Evolutionary conservation across 2,113 vertebrate genomes (phyloP).

Genomic region (Trichechus manatus): DNA sequence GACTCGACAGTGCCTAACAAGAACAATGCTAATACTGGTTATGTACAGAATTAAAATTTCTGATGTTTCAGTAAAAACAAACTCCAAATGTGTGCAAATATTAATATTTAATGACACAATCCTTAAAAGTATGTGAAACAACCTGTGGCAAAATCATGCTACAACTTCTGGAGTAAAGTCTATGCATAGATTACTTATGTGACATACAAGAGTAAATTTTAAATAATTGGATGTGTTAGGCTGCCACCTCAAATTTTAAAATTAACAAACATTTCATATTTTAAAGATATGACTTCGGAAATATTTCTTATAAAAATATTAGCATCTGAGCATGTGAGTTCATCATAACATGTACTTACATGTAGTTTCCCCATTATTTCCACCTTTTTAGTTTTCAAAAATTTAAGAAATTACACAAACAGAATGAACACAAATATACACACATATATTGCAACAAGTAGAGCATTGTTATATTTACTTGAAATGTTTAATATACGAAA

Average conservation of each 20-base stretch:
- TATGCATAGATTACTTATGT: neutral
- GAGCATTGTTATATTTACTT: constrained; percentile 26
- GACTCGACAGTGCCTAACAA: too few species aligned
- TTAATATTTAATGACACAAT: constrained; percentile 42
- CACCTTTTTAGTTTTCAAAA: constrained; percentile 23
- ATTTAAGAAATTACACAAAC: constrained; percentile 3
- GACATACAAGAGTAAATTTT: neutral
- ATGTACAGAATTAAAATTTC: neutral
- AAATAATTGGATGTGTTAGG: constrained; percentile 6
- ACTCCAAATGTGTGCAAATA: neutral
- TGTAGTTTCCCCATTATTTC: neutral
- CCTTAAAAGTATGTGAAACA: neutral
- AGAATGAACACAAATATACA: neutral
- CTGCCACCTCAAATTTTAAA: neutral
- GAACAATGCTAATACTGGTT: neutral
- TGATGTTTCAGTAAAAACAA: constrained; percentile 10
- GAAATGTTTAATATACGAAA: constrained; percentile 35
- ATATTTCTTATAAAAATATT: constrained; percentile 16
- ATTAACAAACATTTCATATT: neutral
- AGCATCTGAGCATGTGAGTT: neutral
- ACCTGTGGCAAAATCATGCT: constrained; percentile 14
- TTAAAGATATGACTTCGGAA: constrained; percentile 30
- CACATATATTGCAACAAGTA: neutral
- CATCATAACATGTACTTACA: neutral
- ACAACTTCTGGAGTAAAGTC: neutral